These are phyloP conservation scores for Drosophila birchii DNA, from an alignment of 2,888 invertebrate species.

Conservation along the genomic window DNA sequence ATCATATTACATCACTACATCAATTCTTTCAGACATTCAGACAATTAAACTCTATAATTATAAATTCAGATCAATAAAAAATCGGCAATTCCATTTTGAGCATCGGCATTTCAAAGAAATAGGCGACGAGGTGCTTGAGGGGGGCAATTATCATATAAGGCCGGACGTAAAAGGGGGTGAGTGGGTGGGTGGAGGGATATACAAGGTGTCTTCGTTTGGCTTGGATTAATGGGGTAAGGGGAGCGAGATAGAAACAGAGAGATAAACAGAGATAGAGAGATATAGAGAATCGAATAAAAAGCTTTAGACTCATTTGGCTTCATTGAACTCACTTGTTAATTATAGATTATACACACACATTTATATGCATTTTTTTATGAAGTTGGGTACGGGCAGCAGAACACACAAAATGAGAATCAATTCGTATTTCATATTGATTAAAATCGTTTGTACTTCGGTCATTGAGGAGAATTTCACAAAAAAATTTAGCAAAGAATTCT, in stretches of 20 bases:
- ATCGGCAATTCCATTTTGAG: constrained; percentile 9
- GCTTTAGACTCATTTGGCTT: constrained; percentile 54
- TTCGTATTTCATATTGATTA: constrained; percentile 73
- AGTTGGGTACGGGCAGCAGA: constrained; percentile 54
- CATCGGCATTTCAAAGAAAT: not conserved
- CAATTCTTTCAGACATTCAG: not conserved
- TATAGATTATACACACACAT: constrained; percentile 62
- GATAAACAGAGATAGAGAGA: constrained; percentile 21
- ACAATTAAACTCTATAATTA: constrained; percentile 5
- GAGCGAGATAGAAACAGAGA: constrained; percentile 27
- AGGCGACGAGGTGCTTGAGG: constrained; percentile 22
- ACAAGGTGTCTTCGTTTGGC: constrained; percentile 22
- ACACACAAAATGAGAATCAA: constrained; percentile 72
- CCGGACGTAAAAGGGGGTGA: not conserved
- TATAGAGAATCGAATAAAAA: constrained; percentile 39
- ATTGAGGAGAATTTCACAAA: constrained; percentile 18
- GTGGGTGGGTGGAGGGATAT: constrained; percentile 16
- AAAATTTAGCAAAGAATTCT: constrained; percentile 43
- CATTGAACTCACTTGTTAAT: constrained; percentile 74
- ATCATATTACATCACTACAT: not conserved
- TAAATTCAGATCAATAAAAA: not conserved
- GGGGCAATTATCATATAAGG: constrained; percentile 8
- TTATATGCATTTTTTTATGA: constrained; percentile 50
- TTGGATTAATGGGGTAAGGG: constrained; percentile 14
- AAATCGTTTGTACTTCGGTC: constrained; percentile 54